Evolutionary conservation across 2,888 invertebrate species (phyloP).

Genomic region (Buathra laborator): DNA sequence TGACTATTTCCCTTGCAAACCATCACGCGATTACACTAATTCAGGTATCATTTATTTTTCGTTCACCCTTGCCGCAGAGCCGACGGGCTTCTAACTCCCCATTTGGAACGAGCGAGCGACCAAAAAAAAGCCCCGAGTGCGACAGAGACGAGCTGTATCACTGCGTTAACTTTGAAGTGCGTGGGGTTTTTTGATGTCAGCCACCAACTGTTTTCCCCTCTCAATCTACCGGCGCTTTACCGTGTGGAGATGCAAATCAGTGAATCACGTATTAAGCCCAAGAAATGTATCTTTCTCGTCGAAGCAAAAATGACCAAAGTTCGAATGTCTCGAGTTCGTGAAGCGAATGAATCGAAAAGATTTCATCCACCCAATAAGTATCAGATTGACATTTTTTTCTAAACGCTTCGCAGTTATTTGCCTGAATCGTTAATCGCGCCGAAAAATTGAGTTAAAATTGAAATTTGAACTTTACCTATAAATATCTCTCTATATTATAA

Average conservation of each 20-base stretch:
- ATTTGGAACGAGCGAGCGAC: slow-evolving; percentile 23
- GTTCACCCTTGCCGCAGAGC: slow-evolving; percentile 78
- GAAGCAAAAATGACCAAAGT: slow-evolving; percentile 44
- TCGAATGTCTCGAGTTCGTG: slow-evolving; percentile 6
- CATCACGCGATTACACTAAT: slow-evolving; percentile 85
- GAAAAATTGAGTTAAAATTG: not conserved
- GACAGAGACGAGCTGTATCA: slow-evolving; percentile 65
- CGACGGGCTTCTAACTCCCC: slow-evolving; percentile 71
- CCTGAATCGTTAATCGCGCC: too few species aligned
- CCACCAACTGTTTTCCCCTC: slow-evolving; percentile 83
- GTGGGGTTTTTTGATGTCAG: slow-evolving; percentile 83
- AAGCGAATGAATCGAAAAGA: not conserved
- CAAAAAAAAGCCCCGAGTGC: slow-evolving; percentile 27
- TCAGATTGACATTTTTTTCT: not conserved
- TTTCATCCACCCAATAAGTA: not conserved
- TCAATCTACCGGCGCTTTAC: slow-evolving; percentile 41
- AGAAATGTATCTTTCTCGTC: slow-evolving; percentile 22
- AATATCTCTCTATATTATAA: not conserved
- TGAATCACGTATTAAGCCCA: slow-evolving; percentile 81
- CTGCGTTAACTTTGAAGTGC: slow-evolving; percentile 83
- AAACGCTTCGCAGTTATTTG: too few species aligned
- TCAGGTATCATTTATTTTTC: slow-evolving; percentile 85
- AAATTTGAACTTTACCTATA: not conserved
- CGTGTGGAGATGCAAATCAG: slow-evolving; percentile 80
- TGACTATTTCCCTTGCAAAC: slow-evolving; percentile 82